Conservation (phyloP, 2,888 invertebrate species). For the Atrina japonica region DNA sequence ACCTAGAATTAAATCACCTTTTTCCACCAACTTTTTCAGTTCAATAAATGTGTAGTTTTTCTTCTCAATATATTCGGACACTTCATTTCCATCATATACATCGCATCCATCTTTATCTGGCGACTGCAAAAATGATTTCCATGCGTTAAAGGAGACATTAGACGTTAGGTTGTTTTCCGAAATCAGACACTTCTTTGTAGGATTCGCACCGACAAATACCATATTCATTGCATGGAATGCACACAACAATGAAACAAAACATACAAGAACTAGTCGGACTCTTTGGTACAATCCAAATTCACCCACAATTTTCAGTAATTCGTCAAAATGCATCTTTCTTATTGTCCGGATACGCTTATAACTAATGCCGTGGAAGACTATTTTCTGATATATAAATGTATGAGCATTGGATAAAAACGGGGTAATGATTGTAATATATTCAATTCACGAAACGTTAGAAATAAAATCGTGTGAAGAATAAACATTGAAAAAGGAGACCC, state of each 20-base stretch:
- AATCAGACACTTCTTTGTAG: constrained; percentile 89
- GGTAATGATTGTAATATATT: no score
- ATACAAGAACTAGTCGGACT: constrained; percentile 91
- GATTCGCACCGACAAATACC: constrained; percentile 93
- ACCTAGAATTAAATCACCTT: constrained; percentile 5
- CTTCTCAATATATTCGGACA: not conserved
- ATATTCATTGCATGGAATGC: constrained; percentile 96
- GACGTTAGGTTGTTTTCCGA: constrained; percentile 28
- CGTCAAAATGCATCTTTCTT: constrained; percentile 58
- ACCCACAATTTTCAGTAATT: constrained; percentile 87
- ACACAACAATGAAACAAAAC: constrained; percentile 94
- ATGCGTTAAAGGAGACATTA: not conserved
- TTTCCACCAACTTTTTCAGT: constrained; percentile 1
- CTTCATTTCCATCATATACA: not conserved
- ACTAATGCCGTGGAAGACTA: no score
- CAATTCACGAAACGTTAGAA: no score
- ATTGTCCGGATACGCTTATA: no score
- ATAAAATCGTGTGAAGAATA: no score
- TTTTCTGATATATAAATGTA: no score
- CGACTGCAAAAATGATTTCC: not conserved
- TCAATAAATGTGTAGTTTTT: constrained; percentile 1
- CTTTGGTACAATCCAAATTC: constrained; percentile 95
- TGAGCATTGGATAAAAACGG: no score
- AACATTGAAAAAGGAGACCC: no score
- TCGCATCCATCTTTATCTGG: not conserved